Evolutionary conservation across 1,140 invertebrate species (phyloP).

Genomic region (Littorina saxatilis): DNA sequence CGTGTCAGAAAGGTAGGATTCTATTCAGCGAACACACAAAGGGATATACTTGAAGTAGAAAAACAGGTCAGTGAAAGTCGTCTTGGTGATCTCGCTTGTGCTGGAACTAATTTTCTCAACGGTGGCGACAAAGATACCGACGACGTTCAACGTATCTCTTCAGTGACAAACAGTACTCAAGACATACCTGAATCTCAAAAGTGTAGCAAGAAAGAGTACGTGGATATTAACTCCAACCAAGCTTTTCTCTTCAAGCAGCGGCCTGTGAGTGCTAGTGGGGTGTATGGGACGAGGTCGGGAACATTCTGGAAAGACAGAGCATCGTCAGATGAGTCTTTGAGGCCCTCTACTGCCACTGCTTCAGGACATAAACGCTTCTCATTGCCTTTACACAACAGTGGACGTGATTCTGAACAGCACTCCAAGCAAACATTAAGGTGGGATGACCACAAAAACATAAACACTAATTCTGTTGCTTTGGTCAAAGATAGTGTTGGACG

Average conservation of each 20-base stretch:
- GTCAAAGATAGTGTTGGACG: neutral
- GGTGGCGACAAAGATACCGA: neutral
- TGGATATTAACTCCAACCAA: neutral
- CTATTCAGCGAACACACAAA: neutral
- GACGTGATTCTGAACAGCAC: neutral
- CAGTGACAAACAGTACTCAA: no score
- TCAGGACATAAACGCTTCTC: neutral
- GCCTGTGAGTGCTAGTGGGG: conserved; percentile 2
- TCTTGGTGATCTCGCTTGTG: no score
- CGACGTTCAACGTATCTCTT: no score
- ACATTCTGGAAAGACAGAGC: neutral
- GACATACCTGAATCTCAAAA: no score
- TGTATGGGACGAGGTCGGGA: neutral
- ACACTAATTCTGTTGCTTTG: neutral
- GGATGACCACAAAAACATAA: no score
- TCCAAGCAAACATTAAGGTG: neutral
- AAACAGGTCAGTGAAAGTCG: no score
- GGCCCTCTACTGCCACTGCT: neutral
- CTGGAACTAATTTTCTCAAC: no score
- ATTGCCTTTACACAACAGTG: neutral
- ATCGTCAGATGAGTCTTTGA: neutral
- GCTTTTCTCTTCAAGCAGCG: neutral
- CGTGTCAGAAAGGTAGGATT: neutral
- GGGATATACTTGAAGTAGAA: no score
- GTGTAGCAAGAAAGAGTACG: neutral